Conservation (phyloP, 2,797 vertebrate genomes). For the Trachops cirrhosus region DNA sequence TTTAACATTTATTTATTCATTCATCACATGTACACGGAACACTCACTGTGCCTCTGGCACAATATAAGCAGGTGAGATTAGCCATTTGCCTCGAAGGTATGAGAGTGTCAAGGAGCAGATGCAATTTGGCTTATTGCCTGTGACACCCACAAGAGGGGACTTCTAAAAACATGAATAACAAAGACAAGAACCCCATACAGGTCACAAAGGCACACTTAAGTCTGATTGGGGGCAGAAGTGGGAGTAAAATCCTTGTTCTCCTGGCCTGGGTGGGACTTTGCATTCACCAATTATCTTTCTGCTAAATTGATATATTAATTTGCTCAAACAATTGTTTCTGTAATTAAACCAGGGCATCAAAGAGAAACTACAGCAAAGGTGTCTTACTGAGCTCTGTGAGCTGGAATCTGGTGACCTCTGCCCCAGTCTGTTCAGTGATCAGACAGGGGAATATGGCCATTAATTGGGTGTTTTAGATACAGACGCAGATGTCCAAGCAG, state of each 20-base stretch:
- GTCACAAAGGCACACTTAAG: not conserved
- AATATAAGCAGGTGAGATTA: not conserved
- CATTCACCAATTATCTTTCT: not conserved
- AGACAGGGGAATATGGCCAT: not conserved
- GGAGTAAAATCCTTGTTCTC: not conserved
- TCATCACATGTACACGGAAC: not conserved
- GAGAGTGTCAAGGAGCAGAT: not conserved
- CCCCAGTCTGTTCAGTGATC: not conserved
- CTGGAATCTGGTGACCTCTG: not conserved
- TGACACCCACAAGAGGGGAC: not conserved
- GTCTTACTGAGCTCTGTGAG: not conserved
- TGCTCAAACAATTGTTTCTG: not conserved
- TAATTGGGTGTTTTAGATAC: slow-evolving; percentile 1
- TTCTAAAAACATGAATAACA: not conserved
- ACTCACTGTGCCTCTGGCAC: not conserved
- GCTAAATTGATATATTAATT: not conserved
- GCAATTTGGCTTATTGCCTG: not conserved
- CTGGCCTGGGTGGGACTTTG: not conserved
- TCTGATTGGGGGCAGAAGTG: not conserved
- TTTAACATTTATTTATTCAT: not conserved
- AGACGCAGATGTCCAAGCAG: not conserved
- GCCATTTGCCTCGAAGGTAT: not conserved
- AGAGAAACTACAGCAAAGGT: not conserved
- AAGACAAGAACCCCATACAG: not conserved
- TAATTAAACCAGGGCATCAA: not conserved